These are phyloP conservation scores for Agapornis canus DNA, from an alignment of 2,797 vertebrate genomes.

Conservation along the genomic window DNA sequence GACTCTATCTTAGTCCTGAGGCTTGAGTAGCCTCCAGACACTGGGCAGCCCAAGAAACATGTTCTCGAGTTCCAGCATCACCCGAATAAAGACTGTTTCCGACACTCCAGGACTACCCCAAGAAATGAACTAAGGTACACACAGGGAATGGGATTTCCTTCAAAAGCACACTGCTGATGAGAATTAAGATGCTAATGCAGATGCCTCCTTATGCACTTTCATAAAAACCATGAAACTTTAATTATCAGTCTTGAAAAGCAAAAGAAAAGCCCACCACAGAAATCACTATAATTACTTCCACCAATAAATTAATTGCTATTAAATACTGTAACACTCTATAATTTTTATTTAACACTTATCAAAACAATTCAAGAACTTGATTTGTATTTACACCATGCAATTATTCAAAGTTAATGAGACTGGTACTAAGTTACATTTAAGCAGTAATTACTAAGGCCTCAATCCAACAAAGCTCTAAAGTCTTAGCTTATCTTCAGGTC, in stretches of 20 bases:
- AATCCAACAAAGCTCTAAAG: neutral
- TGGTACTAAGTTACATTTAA: neutral
- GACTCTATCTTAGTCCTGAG: neutral
- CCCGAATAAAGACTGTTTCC: neutral
- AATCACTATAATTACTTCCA: neutral
- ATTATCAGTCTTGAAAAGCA: neutral
- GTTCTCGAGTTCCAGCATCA: neutral
- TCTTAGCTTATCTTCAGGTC: neutral
- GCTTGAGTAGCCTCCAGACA: neutral
- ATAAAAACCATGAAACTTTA: neutral
- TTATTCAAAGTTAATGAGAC: neutral
- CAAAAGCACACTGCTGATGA: neutral
- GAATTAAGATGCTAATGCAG: neutral
- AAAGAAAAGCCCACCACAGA: neutral
- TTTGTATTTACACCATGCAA: neutral
- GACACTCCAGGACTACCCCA: fast-evolving
- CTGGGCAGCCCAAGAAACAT: neutral
- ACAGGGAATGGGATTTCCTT: neutral
- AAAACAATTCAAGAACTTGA: neutral
- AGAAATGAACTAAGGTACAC: neutral
- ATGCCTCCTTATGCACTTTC: neutral
- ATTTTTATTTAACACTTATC: neutral
- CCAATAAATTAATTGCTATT: neutral
- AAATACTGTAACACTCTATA: neutral
- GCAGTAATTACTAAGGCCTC: neutral